A percentile compares a stretch with the other conserved stretches of the same genome.
Evolutionary conservation across 2,113 vertebrate genomes (phyloP).

Genomic region (Ptychochromis oligacanthus): DNA sequence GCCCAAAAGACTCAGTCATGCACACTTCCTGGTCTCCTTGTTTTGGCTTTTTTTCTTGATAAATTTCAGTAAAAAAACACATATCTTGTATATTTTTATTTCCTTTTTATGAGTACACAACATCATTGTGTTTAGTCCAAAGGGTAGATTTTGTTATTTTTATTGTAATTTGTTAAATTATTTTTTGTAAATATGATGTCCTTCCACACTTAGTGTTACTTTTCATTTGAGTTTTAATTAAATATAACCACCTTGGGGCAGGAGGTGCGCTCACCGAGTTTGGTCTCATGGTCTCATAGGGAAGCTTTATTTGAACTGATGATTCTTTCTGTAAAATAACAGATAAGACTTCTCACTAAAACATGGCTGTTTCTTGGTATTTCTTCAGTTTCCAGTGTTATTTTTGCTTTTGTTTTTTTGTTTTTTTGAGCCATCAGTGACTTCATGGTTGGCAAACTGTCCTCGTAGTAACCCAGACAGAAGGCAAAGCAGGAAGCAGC

Average conservation of each 20-base stretch:
- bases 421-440: background rate
- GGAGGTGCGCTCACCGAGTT: background rate
- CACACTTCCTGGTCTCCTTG: too few species aligned
- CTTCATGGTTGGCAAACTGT: background rate
- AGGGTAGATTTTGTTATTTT: too few species aligned
- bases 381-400: background rate
- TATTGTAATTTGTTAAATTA: too few species aligned
- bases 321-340: background rate
- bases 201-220: background rate
- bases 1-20: too few species aligned
- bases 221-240: background rate
- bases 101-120: too few species aligned
- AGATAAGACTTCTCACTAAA: background rate
- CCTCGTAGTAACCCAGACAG: background rate
- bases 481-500: background rate
- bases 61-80: too few species aligned
- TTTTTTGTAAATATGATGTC: background rate
- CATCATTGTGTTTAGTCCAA: too few species aligned
- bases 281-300: conserved; percentile 2
- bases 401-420: background rate
- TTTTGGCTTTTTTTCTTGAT: too few species aligned
- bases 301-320: background rate
- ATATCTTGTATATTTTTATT: too few species aligned
- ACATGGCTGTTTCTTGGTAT: background rate
- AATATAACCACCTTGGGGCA: background rate